Evolutionary conservation across 2,797 vertebrate species (phyloP).

Genomic region (Alcedo atthis): DNA sequence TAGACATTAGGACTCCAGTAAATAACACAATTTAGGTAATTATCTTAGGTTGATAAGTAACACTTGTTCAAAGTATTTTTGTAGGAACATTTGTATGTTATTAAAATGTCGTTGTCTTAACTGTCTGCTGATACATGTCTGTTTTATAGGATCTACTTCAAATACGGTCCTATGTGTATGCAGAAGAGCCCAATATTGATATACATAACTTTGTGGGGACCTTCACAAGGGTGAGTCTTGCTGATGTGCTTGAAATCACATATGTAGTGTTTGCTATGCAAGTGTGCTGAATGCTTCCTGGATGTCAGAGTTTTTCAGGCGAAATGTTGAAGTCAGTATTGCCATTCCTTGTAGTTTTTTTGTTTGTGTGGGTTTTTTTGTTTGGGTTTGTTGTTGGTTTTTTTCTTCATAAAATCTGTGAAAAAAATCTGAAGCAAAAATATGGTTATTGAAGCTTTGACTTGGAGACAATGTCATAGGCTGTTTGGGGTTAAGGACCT

Average conservation of each 20-base stretch:
- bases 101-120: not conserved
- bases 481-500: not conserved
- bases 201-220: slow-evolving; percentile 98
- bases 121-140: not conserved
- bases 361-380: no score
- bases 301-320: not conserved
- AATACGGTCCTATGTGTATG: slow-evolving; percentile 91
- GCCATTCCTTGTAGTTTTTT: not conserved
- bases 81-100: not conserved
- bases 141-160: slow-evolving; percentile 91
- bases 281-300: not conserved
- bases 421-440: not conserved
- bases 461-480: not conserved
- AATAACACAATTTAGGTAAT: not conserved
- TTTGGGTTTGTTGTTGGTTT: not conserved
- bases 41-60: not conserved
- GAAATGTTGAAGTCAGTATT: not conserved
- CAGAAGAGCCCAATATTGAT: slow-evolving; percentile 96
- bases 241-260: not conserved
- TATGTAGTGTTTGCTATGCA: not conserved
- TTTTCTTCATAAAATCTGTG: not conserved
- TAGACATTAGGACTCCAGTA: not conserved
- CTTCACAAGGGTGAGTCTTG: slow-evolving; percentile 89
- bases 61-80: not conserved
- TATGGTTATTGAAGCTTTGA: not conserved